phyloP scores from a whole-genome alignment of 2,888 invertebrate genomes.

The Mantis religiosa region DNA sequence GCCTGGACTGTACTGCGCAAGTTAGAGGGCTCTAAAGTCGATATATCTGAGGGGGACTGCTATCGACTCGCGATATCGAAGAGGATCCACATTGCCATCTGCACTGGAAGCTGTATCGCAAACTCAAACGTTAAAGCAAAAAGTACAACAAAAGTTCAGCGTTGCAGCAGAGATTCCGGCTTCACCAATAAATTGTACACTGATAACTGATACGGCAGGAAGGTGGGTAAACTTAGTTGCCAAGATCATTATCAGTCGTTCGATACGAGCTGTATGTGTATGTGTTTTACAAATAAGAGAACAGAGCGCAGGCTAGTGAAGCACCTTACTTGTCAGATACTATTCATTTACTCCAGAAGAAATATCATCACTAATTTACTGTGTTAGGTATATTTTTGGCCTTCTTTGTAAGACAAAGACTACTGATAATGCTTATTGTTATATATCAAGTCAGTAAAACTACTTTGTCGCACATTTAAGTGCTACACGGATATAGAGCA shows the following conservation, averaged over 20 bases:
- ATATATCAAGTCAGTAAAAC: too few relatives aligned
- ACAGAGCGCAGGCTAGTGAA: background rate
- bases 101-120: background rate
- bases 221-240: background rate
- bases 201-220: background rate
- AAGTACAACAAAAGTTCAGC: background rate
- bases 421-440: too few relatives aligned
- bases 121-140: background rate
- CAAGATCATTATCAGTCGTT: background rate
- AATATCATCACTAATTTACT: background rate
- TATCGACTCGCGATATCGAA: background rate
- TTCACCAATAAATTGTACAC: background rate
- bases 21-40: background rate
- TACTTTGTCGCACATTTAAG: too few relatives aligned
- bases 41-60: background rate
- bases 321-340: background rate
- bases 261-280: background rate
- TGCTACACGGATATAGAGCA: too few relatives aligned
- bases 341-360: background rate
- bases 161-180: background rate
- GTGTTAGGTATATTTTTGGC: too few relatives aligned
- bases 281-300: too few relatives aligned
- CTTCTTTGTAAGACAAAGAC: too few relatives aligned
- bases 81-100: background rate
- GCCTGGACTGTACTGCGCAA: background rate